phyloP scores from a whole-genome alignment of 2,797 vertebrate species.

The Orientallactaga sibirica region DNA sequence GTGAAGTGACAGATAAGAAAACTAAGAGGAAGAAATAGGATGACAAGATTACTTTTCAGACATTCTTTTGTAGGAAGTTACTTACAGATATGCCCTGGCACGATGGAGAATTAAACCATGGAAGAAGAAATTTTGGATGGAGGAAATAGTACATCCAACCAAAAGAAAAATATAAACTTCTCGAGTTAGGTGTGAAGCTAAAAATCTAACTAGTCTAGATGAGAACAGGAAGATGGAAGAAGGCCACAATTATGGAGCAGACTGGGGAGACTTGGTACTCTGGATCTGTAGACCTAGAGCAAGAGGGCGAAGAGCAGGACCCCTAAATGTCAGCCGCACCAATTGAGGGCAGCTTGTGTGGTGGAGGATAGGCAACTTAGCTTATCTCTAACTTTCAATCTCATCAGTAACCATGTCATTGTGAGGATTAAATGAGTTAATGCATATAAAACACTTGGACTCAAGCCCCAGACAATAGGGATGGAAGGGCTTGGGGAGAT shows the following conservation, averaged over 20 bases:
- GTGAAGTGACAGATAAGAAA: neutral
- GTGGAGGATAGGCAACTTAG: neutral
- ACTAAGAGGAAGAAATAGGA: neutral
- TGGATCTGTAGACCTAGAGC: neutral
- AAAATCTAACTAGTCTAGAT: neutral
- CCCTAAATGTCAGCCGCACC: neutral
- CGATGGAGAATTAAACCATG: constrained; percentile 10
- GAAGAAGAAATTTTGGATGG: neutral
- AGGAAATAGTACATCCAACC: neutral
- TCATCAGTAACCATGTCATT: neutral
- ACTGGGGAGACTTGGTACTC: neutral
- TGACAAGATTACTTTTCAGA: constrained; percentile 38
- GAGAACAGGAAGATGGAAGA: neutral
- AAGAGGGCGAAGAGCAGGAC: neutral
- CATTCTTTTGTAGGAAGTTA: constrained; percentile 2
- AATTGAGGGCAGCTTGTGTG: neutral
- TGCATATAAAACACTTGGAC: constrained; percentile 12
- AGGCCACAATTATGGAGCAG: neutral
- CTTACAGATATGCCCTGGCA: neutral
- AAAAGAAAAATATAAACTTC: neutral
- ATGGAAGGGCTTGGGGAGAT: no score
- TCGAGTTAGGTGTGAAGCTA: neutral
- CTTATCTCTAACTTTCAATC: neutral
- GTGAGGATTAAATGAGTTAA: constrained; percentile 1
- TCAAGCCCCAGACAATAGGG: neutral